Evolutionary conservation across 2,888 invertebrate genomes (phyloP).

Genomic region (Mayetiola destructor): DNA sequence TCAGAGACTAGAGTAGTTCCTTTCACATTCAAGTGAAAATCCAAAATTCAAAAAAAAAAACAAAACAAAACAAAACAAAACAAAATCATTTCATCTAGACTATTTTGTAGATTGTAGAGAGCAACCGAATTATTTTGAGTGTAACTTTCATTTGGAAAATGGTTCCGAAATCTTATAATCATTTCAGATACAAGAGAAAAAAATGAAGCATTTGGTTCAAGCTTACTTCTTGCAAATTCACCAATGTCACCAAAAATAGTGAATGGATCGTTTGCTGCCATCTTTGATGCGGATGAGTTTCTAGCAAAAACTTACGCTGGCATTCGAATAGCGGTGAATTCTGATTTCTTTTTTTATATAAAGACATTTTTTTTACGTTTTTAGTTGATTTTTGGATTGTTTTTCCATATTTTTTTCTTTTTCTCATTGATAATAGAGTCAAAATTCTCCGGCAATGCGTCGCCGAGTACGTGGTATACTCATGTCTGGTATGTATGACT

Average conservation of each 20-base stretch:
- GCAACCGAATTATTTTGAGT: too few species aligned
- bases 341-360: background rate
- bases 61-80: too few species aligned
- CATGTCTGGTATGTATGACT: conserved; percentile 71
- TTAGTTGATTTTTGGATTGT: background rate
- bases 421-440: conserved; percentile 25
- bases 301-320: conserved; percentile 35
- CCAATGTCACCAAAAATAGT: conserved; percentile 95
- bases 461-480: conserved; percentile 74
- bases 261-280: conserved; percentile 83
- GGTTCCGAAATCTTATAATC: background rate
- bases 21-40: too few species aligned
- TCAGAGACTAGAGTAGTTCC: too few species aligned
- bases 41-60: too few species aligned
- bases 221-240: conserved; percentile 81
- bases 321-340: conserved; percentile 30
- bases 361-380: conserved; percentile 17
- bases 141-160: background rate
- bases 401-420: background rate
- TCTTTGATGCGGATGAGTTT: conserved; percentile 51
- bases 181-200: conserved; percentile 61
- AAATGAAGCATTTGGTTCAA: conserved; percentile 83
- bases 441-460: conserved; percentile 54
- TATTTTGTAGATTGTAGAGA: background rate
- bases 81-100: too few species aligned